Evolutionary conservation across 2,797 vertebrate genomes (phyloP), one percentile per base, ranked within the genome.

Genomic region (Phaenicophaeus curvirostris): DNA sequence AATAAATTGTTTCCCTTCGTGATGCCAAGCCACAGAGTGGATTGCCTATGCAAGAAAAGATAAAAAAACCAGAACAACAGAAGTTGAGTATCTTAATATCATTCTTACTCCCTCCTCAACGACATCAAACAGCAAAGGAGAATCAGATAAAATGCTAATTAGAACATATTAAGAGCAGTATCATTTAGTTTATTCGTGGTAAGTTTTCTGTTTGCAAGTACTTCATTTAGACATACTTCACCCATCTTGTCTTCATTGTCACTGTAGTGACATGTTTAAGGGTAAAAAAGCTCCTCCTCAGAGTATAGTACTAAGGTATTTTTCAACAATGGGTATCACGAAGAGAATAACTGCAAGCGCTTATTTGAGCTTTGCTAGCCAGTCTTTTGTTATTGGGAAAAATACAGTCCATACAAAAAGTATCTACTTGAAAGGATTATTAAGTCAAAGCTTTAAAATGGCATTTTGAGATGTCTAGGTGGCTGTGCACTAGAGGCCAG

Each of bases 1-100:
- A 96, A 99, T 98, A 97, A 99, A 99, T 91, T 99, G 99, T 96
- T 99, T 99, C 97, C 99, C 99, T 98, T 99, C 99, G 78, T 99
- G 99, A 96, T 99, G 99, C 99, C 99, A 99, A 96, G 99, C 99
- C 96, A 99, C 99, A 35, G 99, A 99, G 97, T 99, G 99, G 96
- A 99, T 99, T 90, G 99, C 99, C 99, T 99, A 76, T 4, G 24
- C 8, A 96, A 96, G 71, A 82, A 95, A 74, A 97, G 42, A 21
- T 2, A 53, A 35, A 74, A n/a, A 66, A 46, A 4, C 11, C 42
- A 79, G 8, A 85, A 48, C 18, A 53, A 12, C 2, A 0, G 11
- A 28, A 69, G 7, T 24, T 4, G 1, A 69, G 13, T 15, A 35
- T 31, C 8, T 76, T 25, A 46, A 3, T n/a, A 54, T 24, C 2